Evolutionary conservation across 2,113 vertebrate species (phyloP).

Genomic region (Mormyrus lacerda): DNA sequence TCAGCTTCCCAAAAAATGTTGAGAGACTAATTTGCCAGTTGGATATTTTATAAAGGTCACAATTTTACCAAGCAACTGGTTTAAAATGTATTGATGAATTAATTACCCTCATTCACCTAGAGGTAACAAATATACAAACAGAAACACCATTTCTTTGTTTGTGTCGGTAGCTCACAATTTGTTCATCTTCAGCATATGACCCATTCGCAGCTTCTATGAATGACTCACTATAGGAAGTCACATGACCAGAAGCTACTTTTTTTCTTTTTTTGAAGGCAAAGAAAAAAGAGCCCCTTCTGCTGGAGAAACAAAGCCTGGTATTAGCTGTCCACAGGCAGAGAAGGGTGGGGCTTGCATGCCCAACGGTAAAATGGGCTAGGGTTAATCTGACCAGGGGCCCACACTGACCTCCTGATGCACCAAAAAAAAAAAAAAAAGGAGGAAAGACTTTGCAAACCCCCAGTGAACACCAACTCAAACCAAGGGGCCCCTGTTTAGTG

Average conservation of each 20-base stretch:
- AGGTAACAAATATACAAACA: neutral
- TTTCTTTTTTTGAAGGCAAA: slow-evolving; percentile 49
- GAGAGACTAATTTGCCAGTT: neutral
- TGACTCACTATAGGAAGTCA: slow-evolving; percentile 68
- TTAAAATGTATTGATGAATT: neutral
- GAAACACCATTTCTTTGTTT: neutral
- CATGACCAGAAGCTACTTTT: slow-evolving; percentile 60
- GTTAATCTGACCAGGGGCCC: slow-evolving; percentile 69
- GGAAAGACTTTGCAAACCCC: neutral
- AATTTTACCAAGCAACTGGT: neutral
- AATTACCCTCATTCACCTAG: neutral
- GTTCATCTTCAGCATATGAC: slow-evolving; percentile 54
- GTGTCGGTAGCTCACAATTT: slow-evolving; percentile 31
- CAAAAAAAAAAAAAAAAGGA: slow-evolving; percentile 49
- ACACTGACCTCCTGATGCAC: slow-evolving; percentile 61
- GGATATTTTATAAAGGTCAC: neutral
- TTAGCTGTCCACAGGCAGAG: slow-evolving; percentile 59
- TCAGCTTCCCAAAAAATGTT: neutral
- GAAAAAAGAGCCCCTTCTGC: slow-evolving; percentile 48
- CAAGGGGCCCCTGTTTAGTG: neutral
- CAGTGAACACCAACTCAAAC: neutral
- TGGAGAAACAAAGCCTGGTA: slow-evolving; percentile 74
- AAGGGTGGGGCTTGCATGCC: slow-evolving; percentile 68
- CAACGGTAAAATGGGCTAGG: slow-evolving; percentile 68
- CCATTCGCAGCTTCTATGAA: slow-evolving; percentile 59